Base-by-base conservation (phyloP, 2,888 invertebrate species). In the Lagria hirta region DNA sequence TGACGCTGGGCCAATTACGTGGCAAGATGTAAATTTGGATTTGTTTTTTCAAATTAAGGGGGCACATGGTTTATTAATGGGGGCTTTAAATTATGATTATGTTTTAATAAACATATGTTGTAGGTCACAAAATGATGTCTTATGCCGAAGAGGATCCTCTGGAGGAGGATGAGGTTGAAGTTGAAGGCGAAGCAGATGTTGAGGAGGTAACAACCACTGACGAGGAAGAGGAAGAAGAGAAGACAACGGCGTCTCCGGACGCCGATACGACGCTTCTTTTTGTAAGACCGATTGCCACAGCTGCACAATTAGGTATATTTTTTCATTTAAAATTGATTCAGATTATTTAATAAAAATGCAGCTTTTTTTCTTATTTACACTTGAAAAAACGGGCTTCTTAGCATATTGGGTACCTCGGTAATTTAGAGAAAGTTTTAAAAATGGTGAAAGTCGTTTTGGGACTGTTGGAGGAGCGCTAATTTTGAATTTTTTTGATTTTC, bases 211-310 rank as follows among this genome's bases (percentile, higher is more conserved):
- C 79, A 6, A 78, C 77, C 38, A 77, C 79, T 58, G 79, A 77
- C 24, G 80, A 80, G 48, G 72, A 75, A 27, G 82, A 80, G 30
- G 84, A 84, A 16, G 83, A 82, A 52, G 79, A 79, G 56, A 79
- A 80, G 48, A 78, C 79, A 2, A 82, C 80, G 51, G 84, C 91
- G 2, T 95, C 96, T 0, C 88, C 90, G 27, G 88, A 96, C 75
- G 91, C 92, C 2, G 93, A 95, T 60, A 91, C 96, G 0, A 86
- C 84, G 8, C 82, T 98, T 63, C 75, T 96, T 45, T 99, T 99
- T 71, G 88, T 84, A 1, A 87, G 85, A 68, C 93, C 92, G 2
- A 66, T 83, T 28, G 71, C 79, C 18, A 77, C 73, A 36, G 78
- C 80, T 49, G 73, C 76, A 54, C 80, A 80, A 64, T 75, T 87